Conservation (phyloP, 2,888 invertebrate genomes). For the Salticus scenicus region DNA sequence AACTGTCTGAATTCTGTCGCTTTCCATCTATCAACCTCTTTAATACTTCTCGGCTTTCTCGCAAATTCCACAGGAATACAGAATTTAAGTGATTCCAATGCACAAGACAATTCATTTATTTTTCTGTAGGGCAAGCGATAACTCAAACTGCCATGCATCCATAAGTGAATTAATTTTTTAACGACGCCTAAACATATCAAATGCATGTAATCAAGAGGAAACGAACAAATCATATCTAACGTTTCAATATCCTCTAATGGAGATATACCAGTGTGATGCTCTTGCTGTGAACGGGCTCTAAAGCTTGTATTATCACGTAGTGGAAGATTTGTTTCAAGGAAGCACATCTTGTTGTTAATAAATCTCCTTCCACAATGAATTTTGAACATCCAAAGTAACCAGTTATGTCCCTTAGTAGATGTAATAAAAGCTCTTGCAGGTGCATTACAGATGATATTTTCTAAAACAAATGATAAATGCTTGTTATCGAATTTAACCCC, state of each 20-base stretch:
- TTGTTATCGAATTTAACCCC: not conserved
- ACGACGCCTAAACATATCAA: constrained; percentile 73
- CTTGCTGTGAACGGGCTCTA: constrained; percentile 62
- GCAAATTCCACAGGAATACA: constrained; percentile 71
- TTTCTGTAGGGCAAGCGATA: not conserved
- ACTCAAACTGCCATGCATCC: constrained; percentile 71
- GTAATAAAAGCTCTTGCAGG: not conserved
- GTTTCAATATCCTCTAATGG: constrained; percentile 65
- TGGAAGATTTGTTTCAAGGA: no score
- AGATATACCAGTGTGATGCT: constrained; percentile 68
- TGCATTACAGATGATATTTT: not conserved
- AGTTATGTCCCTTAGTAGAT: not conserved
- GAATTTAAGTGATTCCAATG: not conserved
- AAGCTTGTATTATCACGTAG: constrained; percentile 69
- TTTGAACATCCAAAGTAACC: not conserved
- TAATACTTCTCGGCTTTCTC: constrained; percentile 72
- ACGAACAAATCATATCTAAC: constrained; percentile 71
- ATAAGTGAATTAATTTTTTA: constrained; percentile 72
- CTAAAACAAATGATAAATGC: not conserved
- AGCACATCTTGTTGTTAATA: no score
- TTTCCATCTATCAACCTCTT: no score
- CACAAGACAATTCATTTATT: not conserved
- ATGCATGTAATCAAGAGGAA: constrained; percentile 74
- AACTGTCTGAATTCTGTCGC: no score
- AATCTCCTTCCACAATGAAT: no score